A percentile compares a stretch with the other conserved stretches of the same genome.
These are phyloP conservation scores for Spea multiplicata DNA, from an alignment of 2,113 vertebrate genomes.

Conservation along the genomic window DNA sequence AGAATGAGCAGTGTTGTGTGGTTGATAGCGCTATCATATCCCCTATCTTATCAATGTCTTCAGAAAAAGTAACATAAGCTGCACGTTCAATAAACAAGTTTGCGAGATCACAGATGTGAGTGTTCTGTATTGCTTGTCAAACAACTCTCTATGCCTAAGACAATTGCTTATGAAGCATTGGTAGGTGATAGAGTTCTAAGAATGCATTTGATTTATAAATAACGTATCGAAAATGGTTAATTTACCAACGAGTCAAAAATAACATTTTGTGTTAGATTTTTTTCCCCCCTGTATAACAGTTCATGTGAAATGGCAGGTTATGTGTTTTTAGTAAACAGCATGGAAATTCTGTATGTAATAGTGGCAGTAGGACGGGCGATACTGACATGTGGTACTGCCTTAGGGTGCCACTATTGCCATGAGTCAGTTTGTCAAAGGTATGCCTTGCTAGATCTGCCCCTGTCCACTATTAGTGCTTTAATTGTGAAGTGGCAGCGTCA, in stretches of 20 bases:
- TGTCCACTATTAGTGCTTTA: too few species aligned
- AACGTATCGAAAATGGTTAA: too few species aligned
- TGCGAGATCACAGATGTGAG: background rate
- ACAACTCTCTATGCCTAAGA: background rate
- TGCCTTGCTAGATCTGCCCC: too few species aligned
- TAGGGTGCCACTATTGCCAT: too few species aligned
- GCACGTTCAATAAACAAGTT: background rate
- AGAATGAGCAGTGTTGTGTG: background rate
- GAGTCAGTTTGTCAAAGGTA: too few species aligned
- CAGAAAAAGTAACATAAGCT: background rate
- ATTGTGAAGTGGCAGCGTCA: too few species aligned
- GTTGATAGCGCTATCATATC: background rate
- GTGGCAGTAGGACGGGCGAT: too few species aligned
- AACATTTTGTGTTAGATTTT: too few species aligned
- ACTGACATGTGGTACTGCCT: too few species aligned
- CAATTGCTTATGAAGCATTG: slow-evolving; percentile 12
- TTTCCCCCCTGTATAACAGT: slow-evolving; percentile 15
- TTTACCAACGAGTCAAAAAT: too few species aligned
- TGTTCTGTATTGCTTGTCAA: background rate
- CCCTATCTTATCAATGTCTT: background rate
- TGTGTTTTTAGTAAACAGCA: background rate
- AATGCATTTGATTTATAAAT: too few species aligned
- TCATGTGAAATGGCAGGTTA: background rate
- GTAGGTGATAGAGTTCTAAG: slow-evolving; percentile 3
- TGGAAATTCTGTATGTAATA: too few species aligned